phyloP scores from a whole-genome alignment of 2,113 vertebrate species.

The Muscicapa adusta region DNA sequence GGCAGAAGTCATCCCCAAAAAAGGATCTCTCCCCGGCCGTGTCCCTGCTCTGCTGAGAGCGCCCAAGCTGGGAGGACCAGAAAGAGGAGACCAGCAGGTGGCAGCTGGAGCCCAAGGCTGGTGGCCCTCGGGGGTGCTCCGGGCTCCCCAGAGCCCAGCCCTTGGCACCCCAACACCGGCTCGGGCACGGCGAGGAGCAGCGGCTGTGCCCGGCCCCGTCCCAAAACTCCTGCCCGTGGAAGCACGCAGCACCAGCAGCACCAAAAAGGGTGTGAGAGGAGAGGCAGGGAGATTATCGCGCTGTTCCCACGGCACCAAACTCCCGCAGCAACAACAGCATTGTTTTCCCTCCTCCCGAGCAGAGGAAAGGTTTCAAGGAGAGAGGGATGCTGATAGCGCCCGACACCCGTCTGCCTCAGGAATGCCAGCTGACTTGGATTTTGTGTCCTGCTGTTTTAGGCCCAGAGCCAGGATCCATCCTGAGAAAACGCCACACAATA shows the following conservation, averaged over 20 bases:
- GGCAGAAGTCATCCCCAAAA: neutral
- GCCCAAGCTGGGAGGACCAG: fast-evolving
- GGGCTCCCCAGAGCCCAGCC: neutral
- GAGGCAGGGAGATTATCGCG: fast-evolving
- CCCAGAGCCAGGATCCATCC: neutral
- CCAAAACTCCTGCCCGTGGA: neutral
- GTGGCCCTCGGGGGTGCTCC: fast-evolving
- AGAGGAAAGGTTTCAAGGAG: neutral
- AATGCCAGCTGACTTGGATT: neutral
- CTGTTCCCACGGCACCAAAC: neutral
- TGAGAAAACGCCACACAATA: neutral
- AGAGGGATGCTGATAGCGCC: neutral
- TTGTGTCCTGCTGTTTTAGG: neutral
- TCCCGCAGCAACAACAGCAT: neutral
- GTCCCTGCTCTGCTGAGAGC: neutral
- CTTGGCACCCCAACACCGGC: fast-evolving
- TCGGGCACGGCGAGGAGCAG: fast-evolving
- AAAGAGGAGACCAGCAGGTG: neutral
- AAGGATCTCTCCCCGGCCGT: fast-evolving
- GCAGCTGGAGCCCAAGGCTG: neutral
- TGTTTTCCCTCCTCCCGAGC: neutral
- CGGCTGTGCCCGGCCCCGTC: neutral
- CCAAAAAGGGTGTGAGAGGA: neutral
- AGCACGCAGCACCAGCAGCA: fast-evolving
- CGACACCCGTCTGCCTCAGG: neutral